A percentile compares a stretch with the other conserved stretches of the same genome.
Conservation (phyloP, 2,888 invertebrate genomes). For the Anthrax anthrax region DNA sequence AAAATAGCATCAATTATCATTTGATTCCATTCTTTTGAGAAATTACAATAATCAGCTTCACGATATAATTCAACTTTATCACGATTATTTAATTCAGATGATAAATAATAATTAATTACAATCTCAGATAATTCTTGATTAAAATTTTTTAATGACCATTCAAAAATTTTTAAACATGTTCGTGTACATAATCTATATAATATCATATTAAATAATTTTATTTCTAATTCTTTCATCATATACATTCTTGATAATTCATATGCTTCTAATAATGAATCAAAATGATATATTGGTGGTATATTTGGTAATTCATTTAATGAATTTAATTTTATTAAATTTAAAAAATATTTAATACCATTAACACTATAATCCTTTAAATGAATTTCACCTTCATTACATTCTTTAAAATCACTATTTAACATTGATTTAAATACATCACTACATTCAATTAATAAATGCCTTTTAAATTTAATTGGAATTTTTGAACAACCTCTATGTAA, state of each 20-base stretch:
- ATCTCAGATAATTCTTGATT: slow-evolving; percentile 31
- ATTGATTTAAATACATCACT: slow-evolving; percentile 34
- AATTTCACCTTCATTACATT: slow-evolving; percentile 30
- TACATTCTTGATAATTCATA: slow-evolving; percentile 33
- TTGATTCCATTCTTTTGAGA: slow-evolving; percentile 31
- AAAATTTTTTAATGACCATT: slow-evolving; percentile 32
- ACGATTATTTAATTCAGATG: slow-evolving; percentile 21
- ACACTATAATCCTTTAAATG: slow-evolving; percentile 27
- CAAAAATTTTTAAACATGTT: slow-evolving; percentile 27
- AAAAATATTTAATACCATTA: slow-evolving; percentile 28
- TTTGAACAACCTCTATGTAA: slow-evolving; percentile 14
- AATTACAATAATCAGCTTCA: slow-evolving; percentile 28
- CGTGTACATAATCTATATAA: slow-evolving; percentile 22
- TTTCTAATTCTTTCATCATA: slow-evolving; percentile 29
- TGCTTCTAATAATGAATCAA: slow-evolving; percentile 27
- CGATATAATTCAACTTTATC: slow-evolving; percentile 27
- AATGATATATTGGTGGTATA: slow-evolving; percentile 22
- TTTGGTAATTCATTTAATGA: slow-evolving; percentile 15
- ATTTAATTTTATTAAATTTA: slow-evolving; percentile 26
- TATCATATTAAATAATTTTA: slow-evolving; percentile 22
- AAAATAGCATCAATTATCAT: slow-evolving; percentile 30
- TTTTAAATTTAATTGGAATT: slow-evolving; percentile 21
- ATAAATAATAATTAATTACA: slow-evolving; percentile 31
- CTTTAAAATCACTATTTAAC: slow-evolving; percentile 32
- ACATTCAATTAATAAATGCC: slow-evolving; percentile 25